Conservation (phyloP, 1,140 invertebrate species). For the Pteromalus puparum region DNA sequence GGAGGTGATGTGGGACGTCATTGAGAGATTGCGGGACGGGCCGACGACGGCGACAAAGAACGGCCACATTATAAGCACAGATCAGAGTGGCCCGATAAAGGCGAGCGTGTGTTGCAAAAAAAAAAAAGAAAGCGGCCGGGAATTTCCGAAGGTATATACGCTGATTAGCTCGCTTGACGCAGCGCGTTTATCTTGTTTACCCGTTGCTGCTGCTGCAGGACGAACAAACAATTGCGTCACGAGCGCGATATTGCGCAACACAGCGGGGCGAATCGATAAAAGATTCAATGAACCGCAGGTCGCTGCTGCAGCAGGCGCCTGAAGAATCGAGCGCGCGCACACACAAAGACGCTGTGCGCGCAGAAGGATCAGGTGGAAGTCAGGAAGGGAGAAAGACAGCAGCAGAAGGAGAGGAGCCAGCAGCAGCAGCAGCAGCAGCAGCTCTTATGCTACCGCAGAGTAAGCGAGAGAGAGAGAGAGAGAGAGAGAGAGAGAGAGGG, state of each 20-base stretch:
- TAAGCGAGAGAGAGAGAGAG: neutral
- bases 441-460: neutral
- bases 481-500: slow-evolving; percentile 50
- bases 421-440: slow-evolving; percentile 35
- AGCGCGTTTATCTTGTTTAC: neutral
- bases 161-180: neutral
- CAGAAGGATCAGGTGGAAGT: slow-evolving; percentile 42
- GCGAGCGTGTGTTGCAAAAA: neutral
- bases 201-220: neutral
- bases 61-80: neutral
- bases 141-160: neutral
- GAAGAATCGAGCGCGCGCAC: neutral
- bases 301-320: neutral
- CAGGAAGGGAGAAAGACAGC: neutral
- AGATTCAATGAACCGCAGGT: slow-evolving; percentile 3
- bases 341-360: slow-evolving; percentile 12
- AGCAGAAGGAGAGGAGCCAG: slow-evolving; percentile 7
- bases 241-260: neutral
- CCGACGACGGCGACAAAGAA: neutral
- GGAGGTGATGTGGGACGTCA: neutral
- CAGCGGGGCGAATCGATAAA: slow-evolving; percentile 2
- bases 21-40: neutral
- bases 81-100: neutral
- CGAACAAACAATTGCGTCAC: neutral
- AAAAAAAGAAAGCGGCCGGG: neutral